Percentiles rank a stretch among this genome's conserved stretches.
Conservation (phyloP, 2,113 vertebrate genomes). For the Cricetomys ansorgei region DNA sequence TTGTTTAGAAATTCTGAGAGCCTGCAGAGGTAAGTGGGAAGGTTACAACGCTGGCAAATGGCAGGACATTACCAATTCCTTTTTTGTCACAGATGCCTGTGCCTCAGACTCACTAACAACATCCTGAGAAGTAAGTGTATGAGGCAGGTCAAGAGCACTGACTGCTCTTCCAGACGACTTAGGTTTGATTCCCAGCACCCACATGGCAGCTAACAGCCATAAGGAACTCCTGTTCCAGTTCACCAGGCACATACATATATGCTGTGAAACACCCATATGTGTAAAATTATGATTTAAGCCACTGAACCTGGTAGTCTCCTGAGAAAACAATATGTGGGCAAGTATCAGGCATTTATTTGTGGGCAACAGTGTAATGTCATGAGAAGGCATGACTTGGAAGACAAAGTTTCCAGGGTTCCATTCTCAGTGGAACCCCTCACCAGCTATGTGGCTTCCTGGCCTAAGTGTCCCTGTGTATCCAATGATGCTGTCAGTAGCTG, state of each 20-base stretch:
- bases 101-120: background rate
- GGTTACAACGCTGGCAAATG: background rate
- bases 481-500: accelerated
- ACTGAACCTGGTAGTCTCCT: accelerated
- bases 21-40: background rate
- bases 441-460: background rate
- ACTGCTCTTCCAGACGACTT: background rate
- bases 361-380: background rate
- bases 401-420: background rate
- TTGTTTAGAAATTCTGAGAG: background rate
- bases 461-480: background rate
- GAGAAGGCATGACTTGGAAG: background rate
- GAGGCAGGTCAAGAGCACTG: background rate
- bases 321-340: background rate
- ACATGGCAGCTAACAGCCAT: background rate
- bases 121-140: background rate
- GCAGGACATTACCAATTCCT: background rate
- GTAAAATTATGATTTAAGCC: background rate
- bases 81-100: background rate
- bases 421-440: background rate
- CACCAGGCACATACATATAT: background rate
- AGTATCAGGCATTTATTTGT: background rate
- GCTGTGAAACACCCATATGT: background rate
- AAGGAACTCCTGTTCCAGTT: background rate
- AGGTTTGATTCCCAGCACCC: background rate